Base-by-base conservation (phyloP, 1,140 invertebrate species). In the Sitophilus oryzae region DNA sequence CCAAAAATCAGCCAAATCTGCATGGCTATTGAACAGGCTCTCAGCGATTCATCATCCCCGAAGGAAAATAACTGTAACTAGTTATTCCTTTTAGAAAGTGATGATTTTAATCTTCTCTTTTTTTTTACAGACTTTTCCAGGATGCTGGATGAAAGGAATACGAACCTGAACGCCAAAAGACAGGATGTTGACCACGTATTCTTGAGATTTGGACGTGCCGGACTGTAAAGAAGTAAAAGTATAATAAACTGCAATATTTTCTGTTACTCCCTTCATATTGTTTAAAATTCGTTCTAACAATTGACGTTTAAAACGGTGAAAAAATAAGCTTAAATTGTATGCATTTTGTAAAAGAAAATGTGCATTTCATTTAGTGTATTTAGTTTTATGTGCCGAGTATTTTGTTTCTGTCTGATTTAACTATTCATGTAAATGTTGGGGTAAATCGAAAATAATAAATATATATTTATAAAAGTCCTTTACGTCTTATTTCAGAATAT, bases 141-240 rank as follows among this genome's bases (percentile, higher is more conserved):
- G 56, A 15, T 59, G 15, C 61, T 61, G 14, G 65, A 56, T 19
- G 65, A 64, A 51, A 52, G 64, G 19, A 61, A 64, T 25, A 65
- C 59, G 30, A 60, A 60, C 19, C 48, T 61, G 46, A 62, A 60
- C 45, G 76, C 59, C 44, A 89, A 89, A 70, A 77, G 86, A 47
- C 85, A 89, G 69, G 86, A 89, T 69, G 81, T 88, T 22, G 85
- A 88, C 53, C 87, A 89, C 71, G 85, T 88, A 43, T 89, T 89
- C 72, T 77, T 89, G 41, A 81, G 85, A 64, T 89, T 89, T 67
- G 86, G 86, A 34, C 79, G 84, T 66, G 76, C 77, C 66, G 79
- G 79, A 57, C 16, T 57, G 15, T 57, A 57, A 56, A 52, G 9
- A n/a, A 6, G 14, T 18, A 46, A 47, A 18, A 11, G 23, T 3